These are phyloP conservation scores for Suncus etruscus DNA, from an alignment of 2,113 vertebrate species.

Conservation along the genomic window DNA sequence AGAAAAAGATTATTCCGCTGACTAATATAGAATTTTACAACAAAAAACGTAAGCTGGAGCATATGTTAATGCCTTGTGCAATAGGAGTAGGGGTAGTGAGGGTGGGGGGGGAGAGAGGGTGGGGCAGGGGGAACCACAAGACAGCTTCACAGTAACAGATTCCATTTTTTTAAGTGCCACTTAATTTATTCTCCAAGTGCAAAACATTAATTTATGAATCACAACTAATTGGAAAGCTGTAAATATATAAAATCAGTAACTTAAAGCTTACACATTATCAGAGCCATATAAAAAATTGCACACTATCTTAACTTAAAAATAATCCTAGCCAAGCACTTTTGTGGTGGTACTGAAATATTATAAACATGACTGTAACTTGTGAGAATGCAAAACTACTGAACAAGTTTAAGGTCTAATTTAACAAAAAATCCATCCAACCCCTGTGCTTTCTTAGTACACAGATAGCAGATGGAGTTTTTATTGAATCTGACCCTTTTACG, in stretches of 20 bases:
- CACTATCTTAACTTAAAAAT: conserved; percentile 70
- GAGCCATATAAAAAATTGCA: conserved; percentile 65
- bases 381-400: conserved; percentile 69
- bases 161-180: conserved; percentile 80
- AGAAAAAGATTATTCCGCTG: conserved; percentile 85
- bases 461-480: conserved; percentile 67
- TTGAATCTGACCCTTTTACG: conserved; percentile 78
- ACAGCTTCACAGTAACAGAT: conserved; percentile 76
- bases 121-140: conserved; percentile 72
- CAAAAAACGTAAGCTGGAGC: conserved; percentile 83
- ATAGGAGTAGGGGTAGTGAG: conserved; percentile 62
- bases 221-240: conserved; percentile 75
- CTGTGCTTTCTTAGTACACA: conserved; percentile 71
- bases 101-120: conserved; percentile 45
- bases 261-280: conserved; percentile 56
- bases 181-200: conserved; percentile 77
- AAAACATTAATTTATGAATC: conserved; percentile 77
- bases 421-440: conserved; percentile 76
- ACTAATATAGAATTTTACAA: conserved; percentile 82
- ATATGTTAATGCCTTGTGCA: conserved; percentile 79
- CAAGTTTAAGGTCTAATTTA: conserved; percentile 75
- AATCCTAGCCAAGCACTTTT: conserved; percentile 72
- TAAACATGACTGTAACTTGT: conserved; percentile 64
- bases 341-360: conserved; percentile 53
- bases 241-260: conserved; percentile 75